These are phyloP conservation scores for Ceramica pisi DNA, from an alignment of 2,888 invertebrate genomes.

Conservation along the genomic window DNA sequence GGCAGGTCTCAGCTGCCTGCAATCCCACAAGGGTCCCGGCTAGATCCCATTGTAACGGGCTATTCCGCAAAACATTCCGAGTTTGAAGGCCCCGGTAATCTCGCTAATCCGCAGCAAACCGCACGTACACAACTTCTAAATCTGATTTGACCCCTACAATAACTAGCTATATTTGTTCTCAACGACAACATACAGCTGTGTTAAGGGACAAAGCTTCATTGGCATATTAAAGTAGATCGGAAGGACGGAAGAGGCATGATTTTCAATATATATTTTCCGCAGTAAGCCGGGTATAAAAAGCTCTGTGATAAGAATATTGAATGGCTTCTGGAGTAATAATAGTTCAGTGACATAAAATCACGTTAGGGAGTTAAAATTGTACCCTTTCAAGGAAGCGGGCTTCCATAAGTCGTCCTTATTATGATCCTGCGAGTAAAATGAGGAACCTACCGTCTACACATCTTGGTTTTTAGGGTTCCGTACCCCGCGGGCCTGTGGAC, in stretches of 20 bases:
- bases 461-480: too few species aligned
- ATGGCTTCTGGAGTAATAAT: conserved; percentile 21
- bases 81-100: conserved; percentile 74
- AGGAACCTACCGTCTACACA: background rate
- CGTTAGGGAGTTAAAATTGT: conserved; percentile 5
- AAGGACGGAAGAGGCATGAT: conserved; percentile 17
- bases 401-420: conserved; percentile 9
- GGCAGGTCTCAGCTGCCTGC: conserved; percentile 73
- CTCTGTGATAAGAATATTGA: conserved; percentile 29
- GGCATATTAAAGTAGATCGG: conserved; percentile 42
- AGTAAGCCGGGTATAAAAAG: conserved; percentile 5
- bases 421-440: conserved; percentile 2
- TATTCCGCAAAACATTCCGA: conserved; percentile 75
- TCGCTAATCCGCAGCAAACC: conserved; percentile 77
- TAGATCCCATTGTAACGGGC: conserved; percentile 68
- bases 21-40: conserved; percentile 69
- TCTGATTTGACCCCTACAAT: conserved; percentile 69
- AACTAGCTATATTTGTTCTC: conserved; percentile 64
- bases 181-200: conserved; percentile 53
- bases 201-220: conserved; percentile 37
- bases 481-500: too few species aligned
- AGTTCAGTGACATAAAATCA: conserved; percentile 20
- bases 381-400: background rate
- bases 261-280: conserved; percentile 36
- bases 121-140: conserved; percentile 75